A percentile compares a stretch with the other conserved stretches of the same genome.
These are phyloP conservation scores for Cynocephalus volans DNA, from an alignment of 2,113 vertebrate genomes.

Conservation along the genomic window DNA sequence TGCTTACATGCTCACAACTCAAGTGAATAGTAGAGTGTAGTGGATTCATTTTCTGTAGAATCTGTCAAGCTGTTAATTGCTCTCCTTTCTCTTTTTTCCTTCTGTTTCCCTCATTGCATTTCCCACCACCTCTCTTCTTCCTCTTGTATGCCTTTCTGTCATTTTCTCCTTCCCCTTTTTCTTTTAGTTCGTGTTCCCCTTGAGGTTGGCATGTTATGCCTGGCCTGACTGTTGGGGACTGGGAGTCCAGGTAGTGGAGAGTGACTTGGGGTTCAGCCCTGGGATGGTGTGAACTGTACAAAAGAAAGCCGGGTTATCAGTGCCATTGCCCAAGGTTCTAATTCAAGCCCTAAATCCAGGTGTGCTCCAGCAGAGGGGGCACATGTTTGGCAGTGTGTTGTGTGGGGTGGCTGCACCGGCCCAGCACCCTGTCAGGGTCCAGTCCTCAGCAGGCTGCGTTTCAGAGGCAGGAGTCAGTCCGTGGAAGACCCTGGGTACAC, in stretches of 20 bases:
- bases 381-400: neutral
- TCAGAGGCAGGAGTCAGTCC: neutral
- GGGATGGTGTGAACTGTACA: neutral
- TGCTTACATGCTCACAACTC: neutral
- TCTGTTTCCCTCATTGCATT: neutral
- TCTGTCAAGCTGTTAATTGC: neutral
- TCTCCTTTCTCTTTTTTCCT: neutral
- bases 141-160: neutral
- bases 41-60: neutral
- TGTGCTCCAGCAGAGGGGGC: neutral
- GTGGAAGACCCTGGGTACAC: neutral
- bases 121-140: neutral
- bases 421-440: rapidly evolving
- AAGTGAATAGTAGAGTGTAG: neutral
- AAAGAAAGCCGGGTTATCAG: neutral
- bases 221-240: neutral
- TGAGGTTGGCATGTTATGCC: neutral
- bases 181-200: neutral
- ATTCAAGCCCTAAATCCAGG: neutral
- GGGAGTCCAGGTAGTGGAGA: neutral
- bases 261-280: neutral
- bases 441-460: neutral
- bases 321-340: neutral
- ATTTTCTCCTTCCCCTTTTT: neutral
- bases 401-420: neutral